Conservation (phyloP, 2,113 vertebrate genomes). For the Mesembrinibis cayennensis region DNA sequence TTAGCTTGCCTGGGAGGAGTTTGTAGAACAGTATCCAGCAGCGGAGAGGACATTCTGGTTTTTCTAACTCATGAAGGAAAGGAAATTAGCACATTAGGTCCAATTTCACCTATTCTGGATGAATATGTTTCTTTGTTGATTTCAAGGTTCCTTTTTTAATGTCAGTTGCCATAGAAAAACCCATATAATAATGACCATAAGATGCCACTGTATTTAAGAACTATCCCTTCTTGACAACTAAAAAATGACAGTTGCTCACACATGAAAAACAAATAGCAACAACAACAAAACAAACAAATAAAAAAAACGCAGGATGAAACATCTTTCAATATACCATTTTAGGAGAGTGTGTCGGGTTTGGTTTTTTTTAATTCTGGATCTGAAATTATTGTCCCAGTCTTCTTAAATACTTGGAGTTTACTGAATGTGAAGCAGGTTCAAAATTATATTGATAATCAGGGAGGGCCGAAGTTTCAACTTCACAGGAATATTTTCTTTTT, state of each 20-base stretch:
- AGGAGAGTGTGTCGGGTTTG: accelerated
- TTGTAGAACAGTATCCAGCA: background rate
- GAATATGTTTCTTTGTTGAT: background rate
- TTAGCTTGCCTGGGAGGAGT: background rate
- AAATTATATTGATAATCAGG: background rate
- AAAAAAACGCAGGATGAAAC: accelerated
- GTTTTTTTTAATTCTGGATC: background rate
- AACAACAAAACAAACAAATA: background rate
- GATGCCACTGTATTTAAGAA: background rate
- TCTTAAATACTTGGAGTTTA: background rate
- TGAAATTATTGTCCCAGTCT: background rate
- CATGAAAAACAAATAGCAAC: background rate
- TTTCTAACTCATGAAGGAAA: background rate
- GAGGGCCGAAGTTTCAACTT: background rate
- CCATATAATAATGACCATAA: accelerated
- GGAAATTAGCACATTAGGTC: background rate
- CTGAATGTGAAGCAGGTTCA: background rate
- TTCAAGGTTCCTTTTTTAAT: background rate
- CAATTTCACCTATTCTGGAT: background rate
- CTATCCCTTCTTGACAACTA: background rate
- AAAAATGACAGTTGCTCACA: background rate
- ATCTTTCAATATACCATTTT: background rate
- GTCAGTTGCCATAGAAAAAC: background rate
- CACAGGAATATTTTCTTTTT: background rate
- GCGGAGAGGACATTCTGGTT: background rate